phyloP scores from a whole-genome alignment of 2,113 vertebrate species.

The Origma solitaria region DNA sequence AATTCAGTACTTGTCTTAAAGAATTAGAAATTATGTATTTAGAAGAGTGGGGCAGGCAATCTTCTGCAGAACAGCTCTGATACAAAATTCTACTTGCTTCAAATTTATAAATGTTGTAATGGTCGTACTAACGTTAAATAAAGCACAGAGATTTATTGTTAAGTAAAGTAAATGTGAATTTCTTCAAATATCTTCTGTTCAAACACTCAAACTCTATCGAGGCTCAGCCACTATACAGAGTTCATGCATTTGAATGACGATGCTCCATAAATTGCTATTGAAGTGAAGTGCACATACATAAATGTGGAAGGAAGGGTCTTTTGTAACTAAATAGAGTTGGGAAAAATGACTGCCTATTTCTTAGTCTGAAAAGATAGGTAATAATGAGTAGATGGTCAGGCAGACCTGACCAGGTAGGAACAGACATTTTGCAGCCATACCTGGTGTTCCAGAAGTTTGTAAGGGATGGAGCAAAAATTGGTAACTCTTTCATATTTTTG shows the following conservation, averaged over 20 bases:
- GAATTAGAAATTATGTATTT: neutral
- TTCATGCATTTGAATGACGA: neutral
- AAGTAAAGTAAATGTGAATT: neutral
- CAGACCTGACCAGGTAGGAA: neutral
- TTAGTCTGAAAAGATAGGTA: neutral
- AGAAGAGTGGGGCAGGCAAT: neutral
- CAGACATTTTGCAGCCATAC: neutral
- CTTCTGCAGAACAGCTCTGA: neutral
- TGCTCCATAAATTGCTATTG: neutral
- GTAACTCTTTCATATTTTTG: neutral
- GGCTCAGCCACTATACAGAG: neutral
- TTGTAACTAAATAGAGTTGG: neutral
- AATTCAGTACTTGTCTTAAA: neutral
- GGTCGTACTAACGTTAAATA: neutral
- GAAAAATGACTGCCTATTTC: neutral
- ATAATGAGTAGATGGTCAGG: neutral
- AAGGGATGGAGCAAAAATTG: neutral
- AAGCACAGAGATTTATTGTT: neutral
- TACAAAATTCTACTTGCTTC: neutral
- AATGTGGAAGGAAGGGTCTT: neutral
- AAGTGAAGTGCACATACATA: accelerated
- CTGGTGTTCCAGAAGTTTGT: neutral
- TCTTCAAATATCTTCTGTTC: neutral
- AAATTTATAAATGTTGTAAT: neutral
- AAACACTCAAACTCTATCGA: neutral